phyloP scores from a whole-genome alignment of 2,113 vertebrate genomes.

The Cynocephalus volans region DNA sequence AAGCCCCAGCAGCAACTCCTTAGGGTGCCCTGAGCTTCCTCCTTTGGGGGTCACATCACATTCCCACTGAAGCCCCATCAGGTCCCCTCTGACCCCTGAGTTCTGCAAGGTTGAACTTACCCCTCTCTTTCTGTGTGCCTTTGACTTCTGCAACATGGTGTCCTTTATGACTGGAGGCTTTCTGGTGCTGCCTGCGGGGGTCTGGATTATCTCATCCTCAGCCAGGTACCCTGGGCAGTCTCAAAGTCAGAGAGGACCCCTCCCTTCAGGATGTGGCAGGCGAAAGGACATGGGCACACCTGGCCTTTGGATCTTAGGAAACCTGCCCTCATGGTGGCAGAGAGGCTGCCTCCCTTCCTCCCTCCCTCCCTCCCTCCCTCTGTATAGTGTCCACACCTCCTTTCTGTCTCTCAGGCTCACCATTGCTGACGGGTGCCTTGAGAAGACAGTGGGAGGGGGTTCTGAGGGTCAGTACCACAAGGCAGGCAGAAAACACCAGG shows the following conservation, averaged over 20 bases:
- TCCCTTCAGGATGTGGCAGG: not conserved
- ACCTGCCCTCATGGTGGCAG: not conserved
- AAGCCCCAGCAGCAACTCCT: not conserved
- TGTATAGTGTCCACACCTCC: fast-evolving
- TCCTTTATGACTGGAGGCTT: not conserved
- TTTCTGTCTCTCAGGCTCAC: not conserved
- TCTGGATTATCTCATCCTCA: not conserved
- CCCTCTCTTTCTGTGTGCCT: not conserved
- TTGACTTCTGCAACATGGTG: fast-evolving
- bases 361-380: not conserved
- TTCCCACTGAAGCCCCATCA: not conserved
- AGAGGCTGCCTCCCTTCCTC: fast-evolving
- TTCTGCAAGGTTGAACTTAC: no score
- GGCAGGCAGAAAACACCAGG: not conserved
- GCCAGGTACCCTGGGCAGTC: not conserved
- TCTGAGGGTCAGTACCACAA: fast-evolving
- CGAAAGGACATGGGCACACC: not conserved
- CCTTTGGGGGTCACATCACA: not conserved
- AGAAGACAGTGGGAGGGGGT: not conserved
- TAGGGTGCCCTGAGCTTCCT: not conserved
- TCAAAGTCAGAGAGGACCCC: not conserved
- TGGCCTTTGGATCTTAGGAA: not conserved
- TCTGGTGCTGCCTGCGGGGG: not conserved
- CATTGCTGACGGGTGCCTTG: not conserved
- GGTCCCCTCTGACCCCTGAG: not conserved